Evolutionary conservation across 2,888 invertebrate genomes (phyloP).

Genomic region (Campoplex capitator): DNA sequence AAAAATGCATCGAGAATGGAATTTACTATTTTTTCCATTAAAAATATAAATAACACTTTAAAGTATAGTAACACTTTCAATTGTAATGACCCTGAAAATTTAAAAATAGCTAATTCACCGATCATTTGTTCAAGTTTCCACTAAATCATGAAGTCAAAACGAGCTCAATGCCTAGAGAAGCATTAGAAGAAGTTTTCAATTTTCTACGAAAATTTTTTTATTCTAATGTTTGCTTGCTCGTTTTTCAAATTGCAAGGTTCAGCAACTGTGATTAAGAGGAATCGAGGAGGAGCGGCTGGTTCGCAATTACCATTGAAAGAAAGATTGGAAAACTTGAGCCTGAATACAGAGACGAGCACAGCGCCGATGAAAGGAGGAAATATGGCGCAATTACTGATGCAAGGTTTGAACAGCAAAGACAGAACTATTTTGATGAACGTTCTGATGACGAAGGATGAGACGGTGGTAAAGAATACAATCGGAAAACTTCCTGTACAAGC

Average conservation of each 20-base stretch:
- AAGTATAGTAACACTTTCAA: too few species aligned
- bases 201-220: not conserved
- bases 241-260: constrained; percentile 57
- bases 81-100: too few species aligned
- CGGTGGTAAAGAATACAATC: constrained; percentile 90
- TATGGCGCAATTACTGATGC: constrained; percentile 92
- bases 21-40: too few species aligned
- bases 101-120: too few species aligned
- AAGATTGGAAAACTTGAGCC: constrained; percentile 91
- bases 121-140: too few species aligned
- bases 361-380: constrained; percentile 87
- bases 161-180: too few species aligned
- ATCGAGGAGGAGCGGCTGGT: constrained; percentile 79
- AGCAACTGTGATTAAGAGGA: constrained; percentile 79
- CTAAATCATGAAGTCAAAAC: too few species aligned
- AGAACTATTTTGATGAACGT: constrained; percentile 90
- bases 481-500: constrained; percentile 91
- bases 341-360: constrained; percentile 86
- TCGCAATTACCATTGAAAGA: constrained; percentile 93
- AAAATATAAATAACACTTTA: too few species aligned
- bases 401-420: constrained; percentile 95
- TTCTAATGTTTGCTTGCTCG: not conserved
- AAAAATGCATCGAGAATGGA: too few species aligned
- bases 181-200: too few species aligned
- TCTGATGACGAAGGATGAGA: constrained; percentile 88